Percentiles rank a stretch among this genome's conserved stretches.
Conservation (phyloP, 2,113 vertebrate species). For the Podarcis cretensis region DNA sequence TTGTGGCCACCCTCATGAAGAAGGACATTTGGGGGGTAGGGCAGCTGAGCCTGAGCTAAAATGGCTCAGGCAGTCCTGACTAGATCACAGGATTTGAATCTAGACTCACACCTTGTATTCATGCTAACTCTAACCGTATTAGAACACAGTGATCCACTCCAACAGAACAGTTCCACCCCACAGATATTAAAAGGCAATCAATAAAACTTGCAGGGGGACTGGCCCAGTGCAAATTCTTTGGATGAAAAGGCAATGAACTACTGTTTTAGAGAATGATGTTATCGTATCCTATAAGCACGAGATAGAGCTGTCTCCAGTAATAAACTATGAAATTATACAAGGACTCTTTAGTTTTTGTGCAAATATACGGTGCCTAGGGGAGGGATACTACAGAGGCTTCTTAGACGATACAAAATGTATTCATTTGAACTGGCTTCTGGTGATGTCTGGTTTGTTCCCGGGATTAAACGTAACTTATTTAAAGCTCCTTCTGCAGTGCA, state of each 20-base stretch:
- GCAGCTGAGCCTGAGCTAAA: neutral
- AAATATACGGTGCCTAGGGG: neutral
- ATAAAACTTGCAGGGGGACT: neutral
- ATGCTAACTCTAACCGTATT: neutral
- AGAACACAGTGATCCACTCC: neutral
- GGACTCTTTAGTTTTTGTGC: neutral
- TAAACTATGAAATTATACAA: neutral
- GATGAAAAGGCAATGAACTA: neutral
- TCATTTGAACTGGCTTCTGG: neutral
- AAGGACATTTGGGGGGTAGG: neutral
- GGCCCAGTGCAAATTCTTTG: neutral
- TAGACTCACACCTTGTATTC: neutral
- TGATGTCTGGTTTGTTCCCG: no score
- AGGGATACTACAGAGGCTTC: neutral
- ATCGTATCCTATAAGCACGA: neutral
- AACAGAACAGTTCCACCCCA: neutral
- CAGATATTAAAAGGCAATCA: neutral
- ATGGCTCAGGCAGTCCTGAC: neutral
- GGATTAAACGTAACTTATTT: neutral
- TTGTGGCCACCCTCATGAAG: no score
- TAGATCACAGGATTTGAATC: neutral
- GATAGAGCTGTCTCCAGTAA: neutral
- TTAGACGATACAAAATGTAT: neutral
- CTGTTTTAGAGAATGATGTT: neutral
- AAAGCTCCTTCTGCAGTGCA: slow-evolving; percentile 25